Percentiles rank a stretch among this genome's conserved stretches.
These are phyloP conservation scores for Myotis vivesi DNA, from an alignment of 2,797 vertebrate species.

Conservation along the genomic window DNA sequence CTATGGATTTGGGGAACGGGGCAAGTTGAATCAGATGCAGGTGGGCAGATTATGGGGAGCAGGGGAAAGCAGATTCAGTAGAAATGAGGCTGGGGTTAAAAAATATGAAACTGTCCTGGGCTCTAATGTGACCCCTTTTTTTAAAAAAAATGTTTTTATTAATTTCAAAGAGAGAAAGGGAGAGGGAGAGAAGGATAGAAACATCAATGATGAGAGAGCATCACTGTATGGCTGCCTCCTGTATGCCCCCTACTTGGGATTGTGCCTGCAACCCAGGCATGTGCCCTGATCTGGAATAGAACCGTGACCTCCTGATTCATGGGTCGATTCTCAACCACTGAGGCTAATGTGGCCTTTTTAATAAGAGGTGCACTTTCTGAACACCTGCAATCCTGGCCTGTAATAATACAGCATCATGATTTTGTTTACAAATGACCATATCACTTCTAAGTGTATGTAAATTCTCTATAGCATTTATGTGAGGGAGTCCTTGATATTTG, in stretches of 20 bases:
- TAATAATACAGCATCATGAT: background rate
- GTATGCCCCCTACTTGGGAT: background rate
- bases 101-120: background rate
- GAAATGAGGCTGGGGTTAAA: background rate
- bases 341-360: background rate
- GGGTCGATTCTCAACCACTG: background rate
- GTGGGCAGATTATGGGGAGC: background rate
- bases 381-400: background rate
- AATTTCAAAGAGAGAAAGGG: background rate
- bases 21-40: background rate
- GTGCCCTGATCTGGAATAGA: background rate
- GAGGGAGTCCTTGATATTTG: background rate
- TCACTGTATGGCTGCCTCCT: background rate
- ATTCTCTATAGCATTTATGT: background rate
- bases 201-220: background rate
- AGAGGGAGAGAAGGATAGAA: background rate
- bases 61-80: background rate
- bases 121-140: background rate
- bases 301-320: background rate
- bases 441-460: background rate
- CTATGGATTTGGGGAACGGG: background rate
- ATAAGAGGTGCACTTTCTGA: background rate
- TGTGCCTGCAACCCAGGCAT: background rate
- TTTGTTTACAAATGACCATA: conserved; percentile 2
- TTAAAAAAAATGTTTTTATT: background rate